These are phyloP conservation scores for Perizoma affinitatum DNA, from an alignment of 2,888 invertebrate species.

Conservation along the genomic window DNA sequence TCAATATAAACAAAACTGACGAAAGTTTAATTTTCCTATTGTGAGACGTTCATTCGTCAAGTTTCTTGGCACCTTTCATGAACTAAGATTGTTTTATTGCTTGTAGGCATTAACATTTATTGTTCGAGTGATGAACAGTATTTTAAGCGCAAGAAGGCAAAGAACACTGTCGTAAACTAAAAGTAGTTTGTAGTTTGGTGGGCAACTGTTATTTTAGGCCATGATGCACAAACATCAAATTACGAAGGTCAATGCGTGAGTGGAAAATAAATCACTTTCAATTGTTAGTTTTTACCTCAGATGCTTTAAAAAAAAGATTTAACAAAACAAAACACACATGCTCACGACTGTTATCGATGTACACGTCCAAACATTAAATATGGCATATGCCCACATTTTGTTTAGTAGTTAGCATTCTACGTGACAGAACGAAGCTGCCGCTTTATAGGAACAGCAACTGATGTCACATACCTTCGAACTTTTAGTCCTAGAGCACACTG, in stretches of 20 bases:
- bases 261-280: slow-evolving; percentile 57
- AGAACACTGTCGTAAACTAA: slow-evolving; percentile 56
- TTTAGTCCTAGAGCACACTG: too few relatives aligned
- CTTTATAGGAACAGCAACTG: too few relatives aligned
- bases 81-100: neutral
- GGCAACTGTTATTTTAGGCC: slow-evolving; percentile 65
- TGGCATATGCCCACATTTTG: too few relatives aligned
- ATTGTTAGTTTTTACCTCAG: slow-evolving; percentile 11
- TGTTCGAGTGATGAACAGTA: slow-evolving; percentile 23
- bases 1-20: too few relatives aligned
- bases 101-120: neutral
- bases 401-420: too few relatives aligned
- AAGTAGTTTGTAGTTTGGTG: slow-evolving; percentile 47
- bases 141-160: slow-evolving; percentile 52
- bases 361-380: too few relatives aligned
- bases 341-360: too few relatives aligned
- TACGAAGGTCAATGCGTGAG: slow-evolving; percentile 55
- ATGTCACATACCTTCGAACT: too few relatives aligned
- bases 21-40: slow-evolving; percentile 4
- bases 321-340: too few relatives aligned
- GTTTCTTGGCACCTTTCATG: slow-evolving; percentile 8
- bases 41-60: neutral
- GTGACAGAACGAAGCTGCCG: too few relatives aligned
- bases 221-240: slow-evolving; percentile 54
- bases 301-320: neutral